Evolutionary conservation across 2,797 vertebrate species (phyloP), one percentile per base, ranked within the genome.

Genomic region (Smutsia gigantea): DNA sequence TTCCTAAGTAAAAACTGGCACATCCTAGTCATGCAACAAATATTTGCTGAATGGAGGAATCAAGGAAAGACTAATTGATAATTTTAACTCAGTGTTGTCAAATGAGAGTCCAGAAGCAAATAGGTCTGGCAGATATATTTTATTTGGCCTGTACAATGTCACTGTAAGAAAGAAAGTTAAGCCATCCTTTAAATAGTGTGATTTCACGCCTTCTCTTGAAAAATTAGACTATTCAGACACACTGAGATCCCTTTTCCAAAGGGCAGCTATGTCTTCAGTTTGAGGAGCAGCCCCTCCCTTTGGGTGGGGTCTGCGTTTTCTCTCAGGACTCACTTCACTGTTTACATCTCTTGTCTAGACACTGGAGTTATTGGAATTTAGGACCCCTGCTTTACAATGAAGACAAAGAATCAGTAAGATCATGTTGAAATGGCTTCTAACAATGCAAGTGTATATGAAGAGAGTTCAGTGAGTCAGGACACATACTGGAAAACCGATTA

Each of bases 271-370:
- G 77, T 79, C 17, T 81, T 59, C 46, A 29, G 23, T 51, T 34
- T 75, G 27, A 84, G 25, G 29, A 42, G 7, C 37, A 68, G 2
- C 23, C 63, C 11, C 19, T 82, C 49, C 5, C 31, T 63, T 57
- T 77, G 66, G 12, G 10, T 21, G 9, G 42, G 17, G 13, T 13
- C n/a, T 96, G 49, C 39, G 13, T 53, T 85, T 46, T n/a, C 42
- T 81, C n/a, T 87, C 39, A 84, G 75, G 64, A 55, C 18, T 1
- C n/a, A 61, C 42, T 61, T 72, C 63, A 85, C 31, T 81, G 21
- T 83, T 88, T 72, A 51, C 49, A 68, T 53, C 82, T 75, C 63
- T 87, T 95, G 34, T 87, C 46, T 82, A 75, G 87, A 87, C 29
- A 61, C 17, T 74, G 6, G 15, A 49, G 27, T 86, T 42, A 69